Evolutionary conservation across 2,888 invertebrate genomes (phyloP), one percentile per base, ranked within the genome.

Genomic region (Drosophila birchii): DNA sequence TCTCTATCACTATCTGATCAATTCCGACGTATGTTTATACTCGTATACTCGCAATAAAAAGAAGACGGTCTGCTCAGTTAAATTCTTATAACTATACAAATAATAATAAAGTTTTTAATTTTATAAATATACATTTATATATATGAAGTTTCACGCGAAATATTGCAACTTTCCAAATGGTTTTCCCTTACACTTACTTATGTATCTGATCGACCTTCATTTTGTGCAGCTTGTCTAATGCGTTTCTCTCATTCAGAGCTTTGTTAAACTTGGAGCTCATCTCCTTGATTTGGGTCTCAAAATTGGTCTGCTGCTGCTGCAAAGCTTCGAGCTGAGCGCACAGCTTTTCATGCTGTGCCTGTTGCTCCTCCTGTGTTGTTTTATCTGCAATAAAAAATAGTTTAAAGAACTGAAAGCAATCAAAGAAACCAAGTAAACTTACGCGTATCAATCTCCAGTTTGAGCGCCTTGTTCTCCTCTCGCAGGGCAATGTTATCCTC

Each of bases 401-500:
- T 18, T 47, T 14, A 1, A 26, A n/a, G 5, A 38, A n/a, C 14
- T 39, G 0, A 36, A 36, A 23, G 16, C 3, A 34, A 38, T 32
- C 9, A 26, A 11, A n/a, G 5, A 32, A 20, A 34, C 16, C 29
- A 12, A 8, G 0, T 18, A 6, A 14, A 88, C 90, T 86, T 85
- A 92, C 92, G 88, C n/a, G 90, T 88, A 58, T 91, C 91, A 49
- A 92, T 88, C 78, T 92, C 89, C n/a, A 88, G 68, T 60, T 91
- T 91, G 5, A 92, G 78, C 5, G 90, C 86, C 68, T 92, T 91
- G 59, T 92, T 92, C 78, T 92, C 92, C 71, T 92, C 92, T 69
- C 92, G 92, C 0, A 92, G 67, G 0, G 92, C 91, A 66, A 92
- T 92, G 62, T 92, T 92, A 47, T 92, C 92, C 78, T 92, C 92